These are phyloP conservation scores for Thymelicus acteon DNA, from an alignment of 2,888 invertebrate species.

Conservation along the genomic window DNA sequence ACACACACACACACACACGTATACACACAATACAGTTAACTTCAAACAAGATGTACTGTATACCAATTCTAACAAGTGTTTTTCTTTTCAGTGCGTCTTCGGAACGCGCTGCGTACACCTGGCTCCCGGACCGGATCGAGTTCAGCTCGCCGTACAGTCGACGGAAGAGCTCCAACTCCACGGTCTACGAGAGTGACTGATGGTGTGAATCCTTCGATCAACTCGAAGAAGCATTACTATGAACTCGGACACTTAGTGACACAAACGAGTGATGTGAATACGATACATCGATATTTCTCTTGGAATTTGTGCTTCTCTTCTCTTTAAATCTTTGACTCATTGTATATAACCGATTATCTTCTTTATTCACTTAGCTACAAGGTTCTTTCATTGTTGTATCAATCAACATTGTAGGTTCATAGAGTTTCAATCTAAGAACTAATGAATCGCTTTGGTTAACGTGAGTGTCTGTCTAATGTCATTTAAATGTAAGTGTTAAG, in stretches of 20 bases:
- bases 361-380: constrained; percentile 10
- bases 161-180: constrained; percentile 77
- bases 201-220: constrained; percentile 72
- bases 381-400: background rate
- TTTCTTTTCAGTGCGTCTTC: constrained; percentile 76
- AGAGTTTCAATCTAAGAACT: constrained; percentile 9
- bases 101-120: constrained; percentile 83
- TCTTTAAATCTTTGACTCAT: constrained; percentile 21
- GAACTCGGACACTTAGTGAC: constrained; percentile 56
- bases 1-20: no score
- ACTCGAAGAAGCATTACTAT: constrained; percentile 77
- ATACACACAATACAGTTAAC: no score
- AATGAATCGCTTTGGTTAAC: constrained; percentile 12
- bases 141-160: constrained; percentile 75
- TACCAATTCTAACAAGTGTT: constrained; percentile 24
- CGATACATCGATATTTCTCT: constrained; percentile 40
- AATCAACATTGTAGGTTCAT: constrained; percentile 5
- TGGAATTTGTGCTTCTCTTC: constrained; percentile 28
- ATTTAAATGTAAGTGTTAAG: constrained; percentile 21
- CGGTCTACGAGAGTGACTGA: constrained; percentile 82
- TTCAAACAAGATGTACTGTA: no score
- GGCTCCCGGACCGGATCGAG: constrained; percentile 81
- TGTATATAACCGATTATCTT: constrained; percentile 30
- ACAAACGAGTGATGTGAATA: constrained; percentile 41
- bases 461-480: constrained; percentile 9